Conservation (phyloP, 2,797 vertebrate species). For the Morelia viridis region DNA sequence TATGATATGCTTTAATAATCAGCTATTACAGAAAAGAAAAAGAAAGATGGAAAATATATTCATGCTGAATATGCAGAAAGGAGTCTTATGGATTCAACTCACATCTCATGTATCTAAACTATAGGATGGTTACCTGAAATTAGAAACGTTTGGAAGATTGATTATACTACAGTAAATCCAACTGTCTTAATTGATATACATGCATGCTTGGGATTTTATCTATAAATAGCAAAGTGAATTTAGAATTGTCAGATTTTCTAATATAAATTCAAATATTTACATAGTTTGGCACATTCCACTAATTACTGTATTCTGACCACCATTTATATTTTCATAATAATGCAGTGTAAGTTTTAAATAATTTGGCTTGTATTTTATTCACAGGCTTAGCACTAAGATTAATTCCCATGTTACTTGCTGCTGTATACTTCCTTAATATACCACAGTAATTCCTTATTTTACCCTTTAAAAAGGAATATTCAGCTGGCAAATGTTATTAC, state of each 20-base stretch:
- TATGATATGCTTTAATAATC: not conserved
- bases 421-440: not conserved
- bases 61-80: not conserved
- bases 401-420: slow-evolving; percentile 59
- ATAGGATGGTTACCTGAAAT: slow-evolving; percentile 17
- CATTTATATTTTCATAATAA: slow-evolving; percentile 60
- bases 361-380: slow-evolving; percentile 61
- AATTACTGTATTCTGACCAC: slow-evolving; percentile 54
- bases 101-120: slow-evolving; percentile 11
- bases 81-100: not conserved
- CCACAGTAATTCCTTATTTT: slow-evolving; percentile 38
- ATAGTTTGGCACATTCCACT: slow-evolving; percentile 59
- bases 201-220: slow-evolving; percentile 28
- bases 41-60: not conserved
- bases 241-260: slow-evolving; percentile 62
- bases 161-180: slow-evolving; percentile 31
- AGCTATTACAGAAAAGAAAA: not conserved
- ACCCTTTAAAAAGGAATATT: not conserved
- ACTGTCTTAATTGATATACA: slow-evolving; percentile 43
- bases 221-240: slow-evolving; percentile 59
- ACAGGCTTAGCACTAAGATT: slow-evolving; percentile 49
- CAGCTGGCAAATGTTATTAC: not conserved
- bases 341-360: slow-evolving; percentile 54
- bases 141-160: slow-evolving; percentile 47
- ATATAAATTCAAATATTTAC: slow-evolving; percentile 60